Percentiles rank a stretch among this genome's conserved stretches.
phyloP scores from a whole-genome alignment of 2,888 invertebrate genomes.

The Lobophora halterata region DNA sequence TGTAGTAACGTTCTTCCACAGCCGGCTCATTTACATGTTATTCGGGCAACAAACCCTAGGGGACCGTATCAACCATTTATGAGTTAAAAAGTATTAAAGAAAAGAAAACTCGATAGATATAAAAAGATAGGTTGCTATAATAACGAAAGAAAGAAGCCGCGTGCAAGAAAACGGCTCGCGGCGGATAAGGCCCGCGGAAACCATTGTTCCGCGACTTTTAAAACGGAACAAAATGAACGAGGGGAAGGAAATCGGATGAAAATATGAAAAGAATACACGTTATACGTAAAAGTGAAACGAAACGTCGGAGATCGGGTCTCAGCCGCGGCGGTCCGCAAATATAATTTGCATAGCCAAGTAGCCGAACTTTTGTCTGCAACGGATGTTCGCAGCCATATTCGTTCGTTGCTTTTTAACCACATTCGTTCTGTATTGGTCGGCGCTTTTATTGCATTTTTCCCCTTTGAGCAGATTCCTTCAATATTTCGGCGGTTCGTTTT shows the following conservation, averaged over 20 bases:
- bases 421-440: conserved; percentile 72
- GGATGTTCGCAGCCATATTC: conserved; percentile 79
- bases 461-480: conserved; percentile 80
- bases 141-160: conserved; percentile 73
- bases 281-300: conserved; percentile 77
- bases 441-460: conserved; percentile 78
- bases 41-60: conserved; percentile 75
- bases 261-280: conserved; percentile 80
- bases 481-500: conserved; percentile 78
- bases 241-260: conserved; percentile 80
- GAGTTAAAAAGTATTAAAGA: conserved; percentile 79
- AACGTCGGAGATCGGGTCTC: conserved; percentile 76
- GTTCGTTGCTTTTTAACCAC: conserved; percentile 78
- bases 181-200: conserved; percentile 74
- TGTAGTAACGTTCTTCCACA: conserved; percentile 51
- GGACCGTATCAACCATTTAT: conserved; percentile 79
- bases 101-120: conserved; percentile 76
- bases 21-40: conserved; percentile 78
- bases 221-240: conserved; percentile 76
- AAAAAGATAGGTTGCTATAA: conserved; percentile 67
- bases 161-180: conserved; percentile 76
- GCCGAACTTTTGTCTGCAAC: conserved; percentile 78
- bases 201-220: conserved; percentile 77
- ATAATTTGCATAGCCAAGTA: conserved; percentile 82
- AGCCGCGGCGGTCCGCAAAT: conserved; percentile 78